Base-by-base conservation (phyloP, 23 tunicate species). In the Trididemnum clinides region DNA sequence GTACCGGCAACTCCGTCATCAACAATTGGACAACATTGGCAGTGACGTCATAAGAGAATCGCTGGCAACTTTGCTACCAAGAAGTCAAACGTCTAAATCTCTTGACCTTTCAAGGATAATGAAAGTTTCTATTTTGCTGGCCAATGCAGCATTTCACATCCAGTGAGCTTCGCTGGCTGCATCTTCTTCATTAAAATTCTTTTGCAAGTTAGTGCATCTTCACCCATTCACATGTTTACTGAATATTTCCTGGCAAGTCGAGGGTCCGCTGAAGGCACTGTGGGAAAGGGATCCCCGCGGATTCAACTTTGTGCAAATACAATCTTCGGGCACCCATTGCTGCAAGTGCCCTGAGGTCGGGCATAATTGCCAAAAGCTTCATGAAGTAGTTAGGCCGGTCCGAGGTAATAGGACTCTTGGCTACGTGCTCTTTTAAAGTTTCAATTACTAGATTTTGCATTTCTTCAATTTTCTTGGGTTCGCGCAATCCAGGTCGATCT, bases 371-470 rank as follows among this genome's bases (percentile, higher is more conserved):
- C 33, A 95, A 84, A 22, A 95, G 80, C 82, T 95, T 95, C 49
- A 81, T 66, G 54, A 95, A 85, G 36, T 85, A 95, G 51, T 95
- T 95, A 26, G 98, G 98, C 22, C 98, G 85, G 85, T 95, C 98
- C 31, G 98, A 72, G 2, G 98, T 95, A 15, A 95, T 88, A 1
- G 91, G 33, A 33, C 93, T 88, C 39, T 89, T 92, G 81, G 77
- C 86, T 21, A 89, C 92, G 85, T 95, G 98, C 2, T 85, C 82
- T 76, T 89, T 85, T 18, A 95, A 77, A 35, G 90, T 85, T 1
- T 82, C 84, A 34, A 95, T 85, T 22, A 78, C 82, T 51, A 91
- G 50, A 1, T 34, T 74, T 44, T 80, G 94, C 38, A 95, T 39
- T 36, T 95, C 98, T 51, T 95, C 98, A 20, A 89, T 95, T 69